Evolutionary conservation across 2,888 invertebrate species (phyloP).

Genomic region (Neoascia interrupta): DNA sequence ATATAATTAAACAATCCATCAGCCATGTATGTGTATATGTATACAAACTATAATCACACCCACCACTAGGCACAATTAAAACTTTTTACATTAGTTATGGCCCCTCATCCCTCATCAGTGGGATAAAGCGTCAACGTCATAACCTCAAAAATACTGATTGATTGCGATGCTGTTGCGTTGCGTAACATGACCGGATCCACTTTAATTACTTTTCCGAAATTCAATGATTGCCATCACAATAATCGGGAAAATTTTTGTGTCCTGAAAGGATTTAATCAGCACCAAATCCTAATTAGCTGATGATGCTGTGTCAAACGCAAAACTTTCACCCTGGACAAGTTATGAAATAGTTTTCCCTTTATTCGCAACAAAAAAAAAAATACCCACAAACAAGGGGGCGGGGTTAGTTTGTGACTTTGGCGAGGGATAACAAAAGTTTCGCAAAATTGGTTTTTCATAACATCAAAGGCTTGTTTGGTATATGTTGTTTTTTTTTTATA

Average conservation of each 20-base stretch:
- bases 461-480: neutral
- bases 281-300: slow-evolving; percentile 37
- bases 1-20: slow-evolving; percentile 30
- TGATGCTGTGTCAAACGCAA: slow-evolving; percentile 31
- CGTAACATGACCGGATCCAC: slow-evolving; percentile 17
- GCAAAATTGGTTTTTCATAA: slow-evolving; percentile 14
- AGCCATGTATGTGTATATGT: neutral
- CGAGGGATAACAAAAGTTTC: neutral
- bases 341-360: slow-evolving; percentile 12
- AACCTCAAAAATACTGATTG: slow-evolving; percentile 12
- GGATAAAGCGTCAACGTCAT: slow-evolving; percentile 1
- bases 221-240: slow-evolving; percentile 9
- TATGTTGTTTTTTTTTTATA: slow-evolving; percentile 26
- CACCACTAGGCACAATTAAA: no score
- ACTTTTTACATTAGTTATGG: slow-evolving; percentile 3
- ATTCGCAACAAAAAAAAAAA: neutral
- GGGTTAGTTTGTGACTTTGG: no score
- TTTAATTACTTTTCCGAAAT: slow-evolving; percentile 44
- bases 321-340: slow-evolving; percentile 12
- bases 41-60: neutral
- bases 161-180: slow-evolving; percentile 13
- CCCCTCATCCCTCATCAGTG: neutral
- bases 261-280: slow-evolving; percentile 35
- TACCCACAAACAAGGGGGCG: neutral
- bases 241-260: slow-evolving; percentile 2